Evolutionary conservation across 2,113 vertebrate genomes (phyloP).

Genomic region (Megalops atlanticus): DNA sequence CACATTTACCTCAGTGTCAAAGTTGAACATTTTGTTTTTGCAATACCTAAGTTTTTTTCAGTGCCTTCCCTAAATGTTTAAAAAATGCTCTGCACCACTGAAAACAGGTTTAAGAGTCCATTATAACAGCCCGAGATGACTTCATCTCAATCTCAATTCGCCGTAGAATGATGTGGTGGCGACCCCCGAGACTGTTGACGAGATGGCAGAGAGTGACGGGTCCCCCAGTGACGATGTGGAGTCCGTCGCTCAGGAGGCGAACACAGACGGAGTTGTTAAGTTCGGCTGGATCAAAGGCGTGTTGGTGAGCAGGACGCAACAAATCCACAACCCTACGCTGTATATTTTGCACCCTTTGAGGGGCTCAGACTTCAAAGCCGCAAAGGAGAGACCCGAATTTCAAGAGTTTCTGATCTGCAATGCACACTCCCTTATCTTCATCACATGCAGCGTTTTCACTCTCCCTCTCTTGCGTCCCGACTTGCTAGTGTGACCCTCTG

Average conservation of each 20-base stretch:
- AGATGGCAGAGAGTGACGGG: constrained; percentile 74
- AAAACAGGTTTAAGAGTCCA: not conserved
- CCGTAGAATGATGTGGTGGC: constrained; percentile 72
- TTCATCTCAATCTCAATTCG: constrained; percentile 4
- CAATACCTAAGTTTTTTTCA: not conserved
- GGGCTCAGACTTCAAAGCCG: not conserved
- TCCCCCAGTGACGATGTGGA: constrained; percentile 73
- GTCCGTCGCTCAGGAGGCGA: constrained; percentile 64
- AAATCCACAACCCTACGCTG: too few species aligned
- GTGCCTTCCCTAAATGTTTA: not conserved
- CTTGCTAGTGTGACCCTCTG: not conserved
- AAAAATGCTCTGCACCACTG: not conserved
- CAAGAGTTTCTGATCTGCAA: not conserved
- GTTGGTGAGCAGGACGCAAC: constrained; percentile 80
- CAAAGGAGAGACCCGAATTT: not conserved
- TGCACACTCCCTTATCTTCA: not conserved
- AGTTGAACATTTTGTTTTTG: not conserved
- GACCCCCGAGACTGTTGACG: constrained; percentile 66
- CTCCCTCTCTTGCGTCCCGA: not conserved
- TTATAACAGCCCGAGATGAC: not conserved
- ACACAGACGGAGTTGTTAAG: constrained; percentile 74
- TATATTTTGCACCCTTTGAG: not conserved
- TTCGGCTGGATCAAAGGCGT: constrained; percentile 98
- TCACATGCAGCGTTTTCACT: not conserved
- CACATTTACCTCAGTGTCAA: not conserved